Evolutionary conservation across 2,888 invertebrate genomes (phyloP), one percentile per base, ranked within the genome.

Genomic region (Mayetiola destructor): DNA sequence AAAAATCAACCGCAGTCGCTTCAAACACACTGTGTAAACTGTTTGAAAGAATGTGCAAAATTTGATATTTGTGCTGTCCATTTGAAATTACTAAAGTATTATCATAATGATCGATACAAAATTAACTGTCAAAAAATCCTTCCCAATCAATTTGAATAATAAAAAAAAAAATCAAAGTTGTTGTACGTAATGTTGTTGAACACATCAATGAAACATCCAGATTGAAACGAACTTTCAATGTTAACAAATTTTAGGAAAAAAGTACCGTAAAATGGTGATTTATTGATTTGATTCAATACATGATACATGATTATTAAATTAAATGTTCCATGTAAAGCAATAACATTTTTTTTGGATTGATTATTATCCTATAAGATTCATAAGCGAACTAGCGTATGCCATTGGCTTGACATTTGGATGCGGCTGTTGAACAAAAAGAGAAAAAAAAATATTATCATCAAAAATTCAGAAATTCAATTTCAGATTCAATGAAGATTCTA

Each of bases 331-430:
- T 32, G 32, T 32, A 12, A 32, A 32, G 8, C 32, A 9, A 9
- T 32, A 12, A 32, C 8, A 32, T 12, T 32, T 8, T 32, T 32
- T 32, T 12, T 9, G 8, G 8, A 32, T 32, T 32, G 8, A 12
- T 12, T 32, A n/a, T n/a, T 52, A 52, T 29, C 52, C 52, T 29
- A 85, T 77, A 75, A 85, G 77, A 71, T 80, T 87, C 74, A 90
- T 77, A 70, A 91, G 76, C 58, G 86, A 82, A 72, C 86, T 89
- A 64, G 95, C 95, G 74, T 96, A 96, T 61, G 88, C 90, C 96
- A 96, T 96, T 60, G 96, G 94, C 76, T 89, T 91, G 61, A 96
- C 89, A 73, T 94, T 85, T 18, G 96, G 96, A 78, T 97, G 96
- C 67, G 92, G 87, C 91, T 93, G 77, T 61, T 85, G 85, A 68